Evolutionary conservation across 35 echinoderm and acorn worm genomes (phyloP), one percentile per base, ranked within the genome.

Genomic region (Patiria miniata): DNA sequence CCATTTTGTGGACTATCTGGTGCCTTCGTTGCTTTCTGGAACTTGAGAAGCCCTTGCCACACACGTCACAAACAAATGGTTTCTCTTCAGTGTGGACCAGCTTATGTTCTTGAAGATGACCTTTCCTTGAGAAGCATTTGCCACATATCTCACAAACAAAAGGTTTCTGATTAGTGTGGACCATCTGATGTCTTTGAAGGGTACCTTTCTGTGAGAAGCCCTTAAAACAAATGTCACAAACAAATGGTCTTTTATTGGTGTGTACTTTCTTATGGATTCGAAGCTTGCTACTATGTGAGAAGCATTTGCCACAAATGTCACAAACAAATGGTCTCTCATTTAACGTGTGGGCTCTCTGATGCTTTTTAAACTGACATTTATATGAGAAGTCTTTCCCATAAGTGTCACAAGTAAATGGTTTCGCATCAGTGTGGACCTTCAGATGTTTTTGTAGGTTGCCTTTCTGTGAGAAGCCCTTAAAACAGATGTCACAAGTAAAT

Each of bases 321-420:
- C n/a, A n/a, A n/a, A 26, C 0, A 18, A 18, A 60, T 18, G 56
- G 18, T 60, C 28, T 60, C 56, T 26, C 56, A 60, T 26, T n/a
- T n/a, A 60, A n/a, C 18, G 19, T 26, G 28, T 26, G 28, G 37
- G 42, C 23, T 19, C 78, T 33, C 19, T 39, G 34, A 80, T 80
- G 78, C 34, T 37, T 19, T 40, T 34, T 80, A 14, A 80, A 80
- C 15, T 30, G 37, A 22, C 78, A 21, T 39, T 80, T 80, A 14
- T 80, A 39, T 38, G 37, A 39, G 37, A 80, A 80, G 7, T 9
- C 8, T 40, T 80, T 80, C 10, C 78, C 78, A 40, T 39, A 80
- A 80, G 37, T 39, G 3, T 80, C 39, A 40, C 78, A 80, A 1
- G 9, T 39, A 39, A 38, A 21, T 37, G 28, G 28, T 80, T 39